A percentile compares a stretch with the other conserved stretches of the same genome.
Conservation (phyloP, 2,888 invertebrate genomes). For the Protodeltote pygarga region DNA sequence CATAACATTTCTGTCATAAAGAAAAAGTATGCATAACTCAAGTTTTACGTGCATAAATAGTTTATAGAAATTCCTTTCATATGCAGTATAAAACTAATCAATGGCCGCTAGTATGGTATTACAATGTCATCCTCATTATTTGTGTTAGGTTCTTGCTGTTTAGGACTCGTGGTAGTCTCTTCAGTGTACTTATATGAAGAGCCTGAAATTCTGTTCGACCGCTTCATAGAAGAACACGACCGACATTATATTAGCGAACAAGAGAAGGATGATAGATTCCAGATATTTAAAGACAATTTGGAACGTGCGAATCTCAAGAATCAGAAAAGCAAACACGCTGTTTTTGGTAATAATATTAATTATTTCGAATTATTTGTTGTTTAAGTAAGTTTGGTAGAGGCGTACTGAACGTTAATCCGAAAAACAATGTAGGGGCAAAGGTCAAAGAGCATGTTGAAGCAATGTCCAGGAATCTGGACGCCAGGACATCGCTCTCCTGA, state of each 20-base stretch:
- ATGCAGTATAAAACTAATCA: too few species aligned
- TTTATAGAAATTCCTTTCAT: too few species aligned
- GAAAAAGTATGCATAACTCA: too few species aligned
- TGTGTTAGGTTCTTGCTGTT: slow-evolving; percentile 6
- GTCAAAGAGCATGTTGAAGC: too few species aligned
- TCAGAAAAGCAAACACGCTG: background rate
- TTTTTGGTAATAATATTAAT: slow-evolving; percentile 36
- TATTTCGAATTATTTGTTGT: too few species aligned
- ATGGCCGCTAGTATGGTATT: too few species aligned
- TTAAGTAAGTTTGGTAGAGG: background rate
- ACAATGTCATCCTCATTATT: slow-evolving; percentile 5
- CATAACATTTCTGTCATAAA: too few species aligned
- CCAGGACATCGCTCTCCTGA: too few species aligned
- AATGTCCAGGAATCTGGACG: too few species aligned
- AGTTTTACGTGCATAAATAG: too few species aligned
- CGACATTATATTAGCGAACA: slow-evolving; percentile 11
- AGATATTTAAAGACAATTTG: slow-evolving; percentile 30
- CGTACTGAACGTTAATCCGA: background rate
- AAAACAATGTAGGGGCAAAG: background rate
- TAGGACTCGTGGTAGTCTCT: background rate
- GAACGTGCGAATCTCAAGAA: slow-evolving; percentile 10
- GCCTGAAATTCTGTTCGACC: slow-evolving; percentile 23
- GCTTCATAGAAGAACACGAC: slow-evolving; percentile 14
- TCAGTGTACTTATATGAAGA: slow-evolving; percentile 8
- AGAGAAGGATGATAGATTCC: slow-evolving; percentile 28